Evolutionary conservation across 2,797 vertebrate genomes (phyloP).

Genomic region (Todus mexicanus): DNA sequence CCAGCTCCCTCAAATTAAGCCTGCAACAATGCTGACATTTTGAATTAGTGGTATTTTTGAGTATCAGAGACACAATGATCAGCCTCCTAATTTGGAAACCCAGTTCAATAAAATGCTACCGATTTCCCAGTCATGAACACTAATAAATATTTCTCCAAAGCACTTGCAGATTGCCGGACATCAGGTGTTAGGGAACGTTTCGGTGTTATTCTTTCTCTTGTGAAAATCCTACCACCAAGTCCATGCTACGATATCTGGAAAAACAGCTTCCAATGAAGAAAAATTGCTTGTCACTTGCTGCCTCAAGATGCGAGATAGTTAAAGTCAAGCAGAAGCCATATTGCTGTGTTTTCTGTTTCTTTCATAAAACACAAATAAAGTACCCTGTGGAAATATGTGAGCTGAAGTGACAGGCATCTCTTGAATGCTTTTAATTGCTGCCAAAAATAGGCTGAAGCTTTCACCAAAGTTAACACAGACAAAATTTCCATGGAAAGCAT

Average conservation of each 20-base stretch:
- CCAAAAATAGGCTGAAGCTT: constrained; percentile 32
- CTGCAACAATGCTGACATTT: not conserved
- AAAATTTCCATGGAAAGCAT: constrained; percentile 44
- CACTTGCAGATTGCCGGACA: not conserved
- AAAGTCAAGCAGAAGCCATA: constrained; percentile 48
- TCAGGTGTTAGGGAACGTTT: not conserved
- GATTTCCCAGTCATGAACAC: not conserved
- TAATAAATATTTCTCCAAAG: not conserved
- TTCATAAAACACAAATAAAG: constrained; percentile 52
- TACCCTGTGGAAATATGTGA: constrained; percentile 33
- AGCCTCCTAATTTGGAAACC: not conserved
- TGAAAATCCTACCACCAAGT: not conserved
- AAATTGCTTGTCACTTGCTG: constrained; percentile 57
- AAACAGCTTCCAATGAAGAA: constrained; percentile 50
- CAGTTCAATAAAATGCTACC: not conserved
- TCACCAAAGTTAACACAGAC: not conserved
- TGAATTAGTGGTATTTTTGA: not conserved
- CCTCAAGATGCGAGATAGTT: not conserved
- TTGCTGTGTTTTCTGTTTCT: constrained; percentile 36
- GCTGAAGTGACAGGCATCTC: constrained; percentile 42
- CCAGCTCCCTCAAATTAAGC: not conserved
- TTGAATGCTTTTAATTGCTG: constrained; percentile 46
- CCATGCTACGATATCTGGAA: not conserved
- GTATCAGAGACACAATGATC: not conserved
- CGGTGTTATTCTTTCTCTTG: not conserved